Evolutionary conservation across 2,888 invertebrate species (phyloP).

Genomic region (Hydroisotoma schaefferi): DNA sequence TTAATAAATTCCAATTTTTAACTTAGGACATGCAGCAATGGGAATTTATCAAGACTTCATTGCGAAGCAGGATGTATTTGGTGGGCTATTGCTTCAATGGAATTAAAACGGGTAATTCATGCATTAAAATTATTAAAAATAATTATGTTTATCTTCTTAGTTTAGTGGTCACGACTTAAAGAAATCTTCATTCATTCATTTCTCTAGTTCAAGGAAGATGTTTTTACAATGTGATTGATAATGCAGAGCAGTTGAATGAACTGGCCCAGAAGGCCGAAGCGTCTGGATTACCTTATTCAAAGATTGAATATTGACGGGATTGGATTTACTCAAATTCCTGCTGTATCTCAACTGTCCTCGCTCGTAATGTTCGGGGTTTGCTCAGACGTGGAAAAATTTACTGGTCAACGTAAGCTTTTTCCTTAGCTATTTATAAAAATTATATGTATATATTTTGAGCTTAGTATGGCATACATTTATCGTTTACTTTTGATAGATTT

Average conservation of each 20-base stretch:
- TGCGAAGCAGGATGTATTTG: conserved; percentile 44
- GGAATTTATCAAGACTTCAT: conserved; percentile 47
- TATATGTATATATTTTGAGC: no score
- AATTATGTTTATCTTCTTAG: no score
- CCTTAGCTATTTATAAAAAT: conserved; percentile 1
- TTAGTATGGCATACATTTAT: no score
- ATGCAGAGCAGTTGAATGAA: conserved; percentile 52
- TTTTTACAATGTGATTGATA: conserved; percentile 53
- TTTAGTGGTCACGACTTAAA: no score
- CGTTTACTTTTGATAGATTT: no score
- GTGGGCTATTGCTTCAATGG: conserved; percentile 47
- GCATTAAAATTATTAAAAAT: background rate
- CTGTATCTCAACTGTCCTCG: conserved; percentile 54
- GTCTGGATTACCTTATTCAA: conserved; percentile 36
- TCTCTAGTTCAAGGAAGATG: conserved; percentile 54
- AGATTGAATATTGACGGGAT: conserved; percentile 50
- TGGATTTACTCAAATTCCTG: conserved; percentile 54
- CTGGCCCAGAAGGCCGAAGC: conserved; percentile 50
- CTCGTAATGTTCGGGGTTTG: conserved; percentile 56
- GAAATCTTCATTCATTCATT: conserved; percentile 7
- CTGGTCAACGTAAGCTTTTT: conserved; percentile 51
- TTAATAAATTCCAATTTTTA: background rate
- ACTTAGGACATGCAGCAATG: conserved; percentile 46
- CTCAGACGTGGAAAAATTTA: conserved; percentile 54
- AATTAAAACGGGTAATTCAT: conserved; percentile 46